Percentiles rank a stretch among this genome's conserved stretches.
phyloP scores from a whole-genome alignment of 2,797 vertebrate genomes.

The Halcyon leucocephala region DNA sequence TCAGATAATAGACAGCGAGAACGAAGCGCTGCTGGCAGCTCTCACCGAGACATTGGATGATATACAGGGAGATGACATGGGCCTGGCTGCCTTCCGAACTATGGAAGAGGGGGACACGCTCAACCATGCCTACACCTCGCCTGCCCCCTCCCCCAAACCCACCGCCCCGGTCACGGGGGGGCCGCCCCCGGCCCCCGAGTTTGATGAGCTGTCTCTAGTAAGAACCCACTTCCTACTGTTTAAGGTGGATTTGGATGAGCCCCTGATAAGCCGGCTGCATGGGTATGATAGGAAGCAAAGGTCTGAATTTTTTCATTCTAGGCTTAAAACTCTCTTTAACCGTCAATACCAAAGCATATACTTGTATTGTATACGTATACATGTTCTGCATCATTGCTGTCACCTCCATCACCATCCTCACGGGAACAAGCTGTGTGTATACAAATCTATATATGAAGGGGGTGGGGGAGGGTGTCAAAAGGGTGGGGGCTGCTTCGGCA shows the following conservation, averaged over 20 bases:
- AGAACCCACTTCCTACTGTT: slow-evolving; percentile 85
- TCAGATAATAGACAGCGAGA: slow-evolving; percentile 93
- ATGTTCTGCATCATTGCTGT: slow-evolving; percentile 70
- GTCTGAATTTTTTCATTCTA: slow-evolving; percentile 91
- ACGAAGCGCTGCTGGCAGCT: slow-evolving; percentile 94
- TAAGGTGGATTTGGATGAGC: slow-evolving; percentile 84
- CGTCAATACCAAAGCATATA: slow-evolving; percentile 76
- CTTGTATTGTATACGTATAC: slow-evolving; percentile 79
- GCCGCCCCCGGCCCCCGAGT: slow-evolving; percentile 79
- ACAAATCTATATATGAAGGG: background rate
- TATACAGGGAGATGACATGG: slow-evolving; percentile 91
- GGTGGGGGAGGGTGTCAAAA: background rate
- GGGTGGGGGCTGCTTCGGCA: background rate
- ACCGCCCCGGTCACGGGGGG: slow-evolving; percentile 81
- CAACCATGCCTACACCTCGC: slow-evolving; percentile 71
- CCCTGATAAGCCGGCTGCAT: slow-evolving; percentile 83
- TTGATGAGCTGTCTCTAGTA: slow-evolving; percentile 95
- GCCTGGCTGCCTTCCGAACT: slow-evolving; percentile 89
- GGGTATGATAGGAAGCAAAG: slow-evolving; percentile 86
- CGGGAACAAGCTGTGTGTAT: slow-evolving; percentile 37
- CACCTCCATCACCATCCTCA: slow-evolving; percentile 72
- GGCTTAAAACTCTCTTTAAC: slow-evolving; percentile 82
- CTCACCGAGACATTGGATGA: slow-evolving; percentile 95
- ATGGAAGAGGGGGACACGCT: slow-evolving; percentile 85
- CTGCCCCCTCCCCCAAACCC: slow-evolving; percentile 75